Base-by-base conservation (phyloP, 1,140 invertebrate species). In the Asobara japonica region DNA sequence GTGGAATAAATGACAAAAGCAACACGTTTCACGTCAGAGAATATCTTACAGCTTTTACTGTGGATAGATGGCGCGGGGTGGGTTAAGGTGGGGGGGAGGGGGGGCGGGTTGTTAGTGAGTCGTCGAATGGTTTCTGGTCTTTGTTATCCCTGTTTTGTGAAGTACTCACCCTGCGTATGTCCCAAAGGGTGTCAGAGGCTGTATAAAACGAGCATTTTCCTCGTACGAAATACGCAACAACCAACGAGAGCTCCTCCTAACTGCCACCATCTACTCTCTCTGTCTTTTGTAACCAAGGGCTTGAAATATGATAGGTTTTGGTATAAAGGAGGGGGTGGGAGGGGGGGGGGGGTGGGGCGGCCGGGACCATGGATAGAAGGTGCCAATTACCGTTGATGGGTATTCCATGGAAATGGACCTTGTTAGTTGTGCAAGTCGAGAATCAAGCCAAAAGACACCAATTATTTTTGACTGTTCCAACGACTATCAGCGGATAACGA, bases 371-470 rank as follows among this genome's bases (percentile, higher is more conserved):
- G 51, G 51, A 62, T 62, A 62, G 60, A 62, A 83, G 81, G 81
- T 86, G 84, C 86, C 86, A 88, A 88, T 88, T 88, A 87, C 80
- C 77, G 80, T 72, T 86, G 85, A 87, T 87, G 84, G 86, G 83
- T 87, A 87, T 87, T 86, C 83, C 81, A 88, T 87, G 86, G 84
- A 88, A 87, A 87, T 87, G 80, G 83, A 82, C 83, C 86, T 86
- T 85, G 84, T 88, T 86, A 86, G 80, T 77, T 74, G 76, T 45
- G 41, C 68, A 71, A 74, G 79, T 78, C 79, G 80, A 80, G 80
- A 85, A 85, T 83, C 82, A 73, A 78, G 69, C 74, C 80, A 69
- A 73, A 67, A 86, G 82, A 83, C 81, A 82, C 82, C 84, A 87
- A 86, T 87, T 87, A 87, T 86, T 83, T 86, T 84, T 78, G 79